Evolutionary conservation across 2,888 invertebrate genomes (phyloP).

Genomic region (Agonopterix alstromeriana): DNA sequence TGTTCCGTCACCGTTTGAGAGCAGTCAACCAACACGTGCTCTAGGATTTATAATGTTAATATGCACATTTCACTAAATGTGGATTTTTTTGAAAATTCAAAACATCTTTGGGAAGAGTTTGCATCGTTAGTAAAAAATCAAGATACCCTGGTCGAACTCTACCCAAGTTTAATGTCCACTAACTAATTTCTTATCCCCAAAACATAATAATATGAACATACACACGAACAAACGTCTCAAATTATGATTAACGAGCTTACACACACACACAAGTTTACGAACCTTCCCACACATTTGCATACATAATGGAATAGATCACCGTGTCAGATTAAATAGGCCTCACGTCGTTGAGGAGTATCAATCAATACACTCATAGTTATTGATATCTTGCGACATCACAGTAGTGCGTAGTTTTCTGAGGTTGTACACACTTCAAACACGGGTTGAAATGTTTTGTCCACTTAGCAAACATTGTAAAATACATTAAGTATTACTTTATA

Average conservation of each 20-base stretch:
- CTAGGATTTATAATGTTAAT: too few relatives aligned
- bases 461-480: too few relatives aligned
- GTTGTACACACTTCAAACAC: too few relatives aligned
- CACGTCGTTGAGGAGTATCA: slow-evolving; percentile 37
- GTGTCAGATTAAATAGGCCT: slow-evolving; percentile 46
- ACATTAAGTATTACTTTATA: too few relatives aligned
- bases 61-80: too few relatives aligned
- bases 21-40: too few relatives aligned
- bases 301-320: slow-evolving; percentile 64
- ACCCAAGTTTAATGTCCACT: slow-evolving; percentile 73
- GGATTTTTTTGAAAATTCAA: too few relatives aligned
- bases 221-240: slow-evolving; percentile 74
- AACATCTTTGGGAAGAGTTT: too few relatives aligned
- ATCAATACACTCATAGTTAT: slow-evolving; percentile 44
- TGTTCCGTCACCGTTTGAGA: too few relatives aligned
- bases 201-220: slow-evolving; percentile 75
- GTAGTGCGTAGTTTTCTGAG: too few relatives aligned
- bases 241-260: slow-evolving; percentile 77
- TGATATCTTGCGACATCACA: slow-evolving; percentile 11
- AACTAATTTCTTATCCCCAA: slow-evolving; percentile 78
- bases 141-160: slow-evolving; percentile 23
- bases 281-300: slow-evolving; percentile 35
- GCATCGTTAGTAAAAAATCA: slow-evolving; percentile 14
- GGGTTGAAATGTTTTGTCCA: too few relatives aligned
- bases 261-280: slow-evolving; percentile 44